Evolutionary conservation across 2,888 invertebrate genomes (phyloP), one percentile per base, ranked within the genome.

Genomic region (Trilocha varians): DNA sequence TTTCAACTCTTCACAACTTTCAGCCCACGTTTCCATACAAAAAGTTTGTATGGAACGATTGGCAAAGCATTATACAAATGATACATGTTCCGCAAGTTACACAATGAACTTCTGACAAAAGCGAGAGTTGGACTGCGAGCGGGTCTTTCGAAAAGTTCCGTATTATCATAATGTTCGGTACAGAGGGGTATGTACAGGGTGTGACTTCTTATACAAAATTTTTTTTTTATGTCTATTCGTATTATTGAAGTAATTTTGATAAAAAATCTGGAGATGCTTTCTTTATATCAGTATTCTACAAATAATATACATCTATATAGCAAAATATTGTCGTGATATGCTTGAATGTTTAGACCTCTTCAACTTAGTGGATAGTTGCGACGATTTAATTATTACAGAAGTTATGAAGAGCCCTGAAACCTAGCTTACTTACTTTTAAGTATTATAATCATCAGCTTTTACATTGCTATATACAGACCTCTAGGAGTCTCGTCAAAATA

Each of bases 141-240:
- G 63, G 61, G 63, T 64, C 59, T 65, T 61, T 58, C 60, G 58
- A 53, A 62, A 67, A 67, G 65, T 70, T 70, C 42, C 50, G 54
- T 55, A 67, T 71, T 70, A 70, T 62, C 62, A 67, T 70, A 71
- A 67, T 62, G 68, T 60, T 52, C 53, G 59, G 48, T 41, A 41
- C 39, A 38, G 13, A 42, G 35, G 47, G 46, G 47, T 44, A 45
- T 43, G 47, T 50, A 47, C 53, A 53, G n/a, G n/a, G n/a, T n/a
- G n/a, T n/a, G n/a, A n/a, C n/a, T n/a, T n/a, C n/a, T n/a, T 50
- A 44, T 62, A 62, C 51, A 53, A 57, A 50, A 34, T 49, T 48
- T 40, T 49, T 32, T 35, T 45, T 42, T 41, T 39, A 36, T 16
- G 34, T 43, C 41, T 39, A 34, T 16, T 14, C 32, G 1, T 17